Conservation (phyloP, 2,797 vertebrate species). For the Molossus alvarezi region DNA sequence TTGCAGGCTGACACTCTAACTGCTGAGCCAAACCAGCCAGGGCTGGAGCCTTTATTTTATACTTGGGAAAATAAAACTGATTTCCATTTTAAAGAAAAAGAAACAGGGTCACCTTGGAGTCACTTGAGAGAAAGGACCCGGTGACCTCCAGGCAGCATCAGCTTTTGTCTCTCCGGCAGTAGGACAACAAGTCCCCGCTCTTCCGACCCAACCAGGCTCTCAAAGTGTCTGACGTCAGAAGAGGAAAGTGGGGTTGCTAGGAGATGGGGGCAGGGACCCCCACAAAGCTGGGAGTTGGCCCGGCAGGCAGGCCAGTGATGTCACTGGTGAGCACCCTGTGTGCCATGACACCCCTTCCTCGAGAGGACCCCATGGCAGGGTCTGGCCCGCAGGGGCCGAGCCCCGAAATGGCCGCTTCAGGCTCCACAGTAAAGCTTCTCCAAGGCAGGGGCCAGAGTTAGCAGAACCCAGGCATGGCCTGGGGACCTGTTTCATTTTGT, state of each 20-base stretch:
- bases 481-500: neutral
- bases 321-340: too few relatives aligned
- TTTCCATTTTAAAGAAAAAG: slow-evolving; percentile 12
- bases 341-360: neutral
- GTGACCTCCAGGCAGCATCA: neutral
- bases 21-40: too few relatives aligned
- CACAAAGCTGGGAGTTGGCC: fast-evolving
- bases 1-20: too few relatives aligned
- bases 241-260: neutral
- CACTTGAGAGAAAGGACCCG: neutral
- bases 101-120: neutral
- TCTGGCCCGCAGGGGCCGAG: fast-evolving
- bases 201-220: neutral
- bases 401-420: neutral
- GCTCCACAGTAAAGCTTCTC: neutral
- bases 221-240: fast-evolving
- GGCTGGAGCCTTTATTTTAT: neutral
- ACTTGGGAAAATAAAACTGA: neutral
- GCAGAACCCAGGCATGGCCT: neutral
- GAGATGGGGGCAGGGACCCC: neutral
- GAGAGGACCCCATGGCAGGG: neutral
- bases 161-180: neutral
- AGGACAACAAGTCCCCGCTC: neutral
- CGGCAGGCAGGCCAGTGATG: neutral
- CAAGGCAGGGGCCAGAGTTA: neutral